Evolutionary conservation across 2,888 invertebrate species (phyloP), one percentile per base, ranked within the genome.

Genomic region (Nowickia ferox): DNA sequence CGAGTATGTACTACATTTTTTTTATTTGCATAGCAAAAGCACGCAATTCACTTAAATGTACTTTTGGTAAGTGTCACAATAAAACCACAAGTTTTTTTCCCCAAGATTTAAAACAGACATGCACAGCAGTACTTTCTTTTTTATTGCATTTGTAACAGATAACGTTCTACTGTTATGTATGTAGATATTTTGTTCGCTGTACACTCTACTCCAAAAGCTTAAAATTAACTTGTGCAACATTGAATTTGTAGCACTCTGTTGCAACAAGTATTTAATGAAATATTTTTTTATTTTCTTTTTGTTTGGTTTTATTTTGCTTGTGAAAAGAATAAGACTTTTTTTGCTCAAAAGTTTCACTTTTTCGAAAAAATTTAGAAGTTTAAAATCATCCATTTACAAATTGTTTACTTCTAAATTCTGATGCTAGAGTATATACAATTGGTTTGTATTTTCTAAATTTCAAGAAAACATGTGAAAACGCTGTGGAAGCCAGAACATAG

Each of bases 11-110:
- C 6, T 30, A 30, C 6, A 30, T 9, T 38, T 59, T 68, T 17
- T 76, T 74, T 53, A 17, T 51, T 53, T 46, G 1, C 4, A 42
- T 59, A 38, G 57, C 17, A 40, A 15, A 59, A 72, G 17, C 51
- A 77, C 40, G 68, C 84, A 85, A 85, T 85, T 82, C 78, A 81
- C 85, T 82, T 82, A 86, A 66, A 75, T 82, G 46, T 79, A 79
- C 78, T 86, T 82, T 86, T 83, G 82, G 78, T 82, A 75, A 86
- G 71, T 82, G 85, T 82, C 85, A 79, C 75, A 66, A 75, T 53
- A 76, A 30, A 84, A 61, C 71, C 71, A 38, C 74, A 79, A 69
- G 15, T 48, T 57, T 66, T 78, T 9, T 38, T 53, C 8, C n/a
- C n/a, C 2, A 17, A 42, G 42, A 19, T 17, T 19, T 42, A 71